Evolutionary conservation across 2,888 invertebrate species (phyloP).

Genomic region (Melanostoma mellinum): DNA sequence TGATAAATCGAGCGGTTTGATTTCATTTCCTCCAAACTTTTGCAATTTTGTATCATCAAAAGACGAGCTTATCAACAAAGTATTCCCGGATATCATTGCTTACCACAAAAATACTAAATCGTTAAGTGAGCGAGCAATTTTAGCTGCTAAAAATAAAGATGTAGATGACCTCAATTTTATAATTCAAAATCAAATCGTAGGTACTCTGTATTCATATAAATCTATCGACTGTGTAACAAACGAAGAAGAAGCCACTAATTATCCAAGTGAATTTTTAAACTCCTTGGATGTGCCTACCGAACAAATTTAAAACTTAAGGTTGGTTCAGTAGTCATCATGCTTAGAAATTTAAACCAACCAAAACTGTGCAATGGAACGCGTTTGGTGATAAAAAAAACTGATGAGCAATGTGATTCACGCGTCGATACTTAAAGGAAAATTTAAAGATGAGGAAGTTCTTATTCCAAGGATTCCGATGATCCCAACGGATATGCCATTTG

Average conservation of each 20-base stretch:
- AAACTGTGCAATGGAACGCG: too few species aligned
- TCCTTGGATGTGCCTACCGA: conserved; percentile 35
- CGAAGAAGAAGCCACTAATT: conserved; percentile 18
- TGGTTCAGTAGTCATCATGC: conserved; percentile 55
- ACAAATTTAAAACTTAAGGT: conserved; percentile 74
- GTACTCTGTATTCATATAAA: conserved; percentile 6
- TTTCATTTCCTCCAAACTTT: too few species aligned
- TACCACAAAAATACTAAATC: too few species aligned
- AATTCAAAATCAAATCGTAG: conserved; percentile 19
- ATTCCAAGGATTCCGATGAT: conserved; percentile 74
- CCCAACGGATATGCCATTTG: conserved; percentile 76
- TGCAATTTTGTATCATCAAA: too few species aligned
- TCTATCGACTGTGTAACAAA: conserved; percentile 16
- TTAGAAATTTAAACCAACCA: too few species aligned
- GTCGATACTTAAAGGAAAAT: conserved; percentile 67
- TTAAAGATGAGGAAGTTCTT: conserved; percentile 73
- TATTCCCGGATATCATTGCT: too few species aligned
- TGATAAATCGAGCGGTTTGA: too few species aligned
- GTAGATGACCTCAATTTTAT: neutral
- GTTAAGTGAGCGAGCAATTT: too few species aligned
- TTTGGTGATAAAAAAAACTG: conserved; percentile 58
- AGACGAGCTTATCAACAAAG: too few species aligned
- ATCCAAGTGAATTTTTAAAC: too few species aligned
- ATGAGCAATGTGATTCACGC: conserved; percentile 75
- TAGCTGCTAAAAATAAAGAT: too few species aligned